phyloP scores from a whole-genome alignment of 1,140 invertebrate species.

The Atta colombica region DNA sequence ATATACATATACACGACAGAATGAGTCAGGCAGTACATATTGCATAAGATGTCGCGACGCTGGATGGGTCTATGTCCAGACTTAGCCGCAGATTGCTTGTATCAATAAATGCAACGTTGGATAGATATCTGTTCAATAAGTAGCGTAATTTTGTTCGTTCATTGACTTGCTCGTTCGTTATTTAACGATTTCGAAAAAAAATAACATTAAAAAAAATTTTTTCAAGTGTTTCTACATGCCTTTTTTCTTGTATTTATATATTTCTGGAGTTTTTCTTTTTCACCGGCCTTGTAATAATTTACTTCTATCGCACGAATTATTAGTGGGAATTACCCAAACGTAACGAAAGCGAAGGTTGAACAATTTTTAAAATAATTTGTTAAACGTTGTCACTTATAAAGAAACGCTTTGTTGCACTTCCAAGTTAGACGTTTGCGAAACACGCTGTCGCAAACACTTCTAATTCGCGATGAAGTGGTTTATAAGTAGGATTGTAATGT shows the following conservation, averaged over 20 bases:
- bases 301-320: slow-evolving; percentile 7
- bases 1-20: not conserved
- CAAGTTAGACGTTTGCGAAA: not conserved
- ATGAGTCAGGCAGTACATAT: not conserved
- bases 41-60: slow-evolving; percentile 22
- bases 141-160: no score
- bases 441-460: not conserved
- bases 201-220: not conserved
- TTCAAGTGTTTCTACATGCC: not conserved
- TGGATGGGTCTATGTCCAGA: not conserved
- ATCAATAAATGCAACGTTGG: not conserved
- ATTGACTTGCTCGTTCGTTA: not conserved
- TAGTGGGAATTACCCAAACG: slow-evolving; percentile 12
- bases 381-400: slow-evolving; percentile 33
- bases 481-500: slow-evolving; percentile 19
- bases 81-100: slow-evolving; percentile 12
- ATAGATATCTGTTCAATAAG: not conserved
- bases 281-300: slow-evolving; percentile 37
- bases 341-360: slow-evolving; percentile 23
- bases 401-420: not conserved
- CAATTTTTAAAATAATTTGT: slow-evolving; percentile 52
- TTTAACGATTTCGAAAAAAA: not conserved
- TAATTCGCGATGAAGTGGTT: slow-evolving; percentile 10
- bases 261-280: not conserved
- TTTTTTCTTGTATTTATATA: not conserved